Evolutionary conservation across 2,888 invertebrate species (phyloP), one percentile per base, ranked within the genome.

Genomic region (Ditula angustiorana): DNA sequence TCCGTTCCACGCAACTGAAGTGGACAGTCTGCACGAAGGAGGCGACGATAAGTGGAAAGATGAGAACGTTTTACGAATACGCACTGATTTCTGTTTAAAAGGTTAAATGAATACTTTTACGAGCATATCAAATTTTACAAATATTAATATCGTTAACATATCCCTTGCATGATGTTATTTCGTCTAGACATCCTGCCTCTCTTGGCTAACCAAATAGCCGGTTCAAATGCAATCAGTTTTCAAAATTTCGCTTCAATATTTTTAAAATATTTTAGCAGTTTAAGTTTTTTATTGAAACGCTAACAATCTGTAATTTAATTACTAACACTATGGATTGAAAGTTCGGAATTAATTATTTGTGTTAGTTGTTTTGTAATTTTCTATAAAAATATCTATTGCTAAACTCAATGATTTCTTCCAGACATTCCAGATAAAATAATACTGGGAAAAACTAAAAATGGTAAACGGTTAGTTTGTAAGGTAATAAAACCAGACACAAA

Each of bases 351-450:
- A n/a, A n/a, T n/a, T n/a, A n/a, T n/a, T n/a, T n/a, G n/a, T n/a
- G n/a, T n/a, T n/a, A n/a, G n/a, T n/a, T n/a, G n/a, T n/a, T n/a
- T n/a, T n/a, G n/a, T n/a, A n/a, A n/a, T n/a, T 26, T 26, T 26
- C 2, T 13, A 35, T 4, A 35, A 4, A 37, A 37, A 13, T 5
- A 16, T 7, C 37, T 7, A 16, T 37, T 5, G 0, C 33, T 33
- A 33, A 33, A 33, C 13, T n/a, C 11, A n/a, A 33, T 5, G 1
- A 10, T 8, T 41, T 41, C 19, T 86, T 87, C 60, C 74, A 92
- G 92, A 90, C 73, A 83, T 92, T 69, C 90, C 91, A 50, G 78
- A 85, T 7, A 88, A 87, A 80, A 86, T 92, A 72, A 71, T 82
- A 35, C 73, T 92, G 56, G 91, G 92, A 0, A 88, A 82, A 79